These are phyloP conservation scores for Denticeps clupeoides DNA, from an alignment of 2,797 vertebrate genomes.

Conservation along the genomic window DNA sequence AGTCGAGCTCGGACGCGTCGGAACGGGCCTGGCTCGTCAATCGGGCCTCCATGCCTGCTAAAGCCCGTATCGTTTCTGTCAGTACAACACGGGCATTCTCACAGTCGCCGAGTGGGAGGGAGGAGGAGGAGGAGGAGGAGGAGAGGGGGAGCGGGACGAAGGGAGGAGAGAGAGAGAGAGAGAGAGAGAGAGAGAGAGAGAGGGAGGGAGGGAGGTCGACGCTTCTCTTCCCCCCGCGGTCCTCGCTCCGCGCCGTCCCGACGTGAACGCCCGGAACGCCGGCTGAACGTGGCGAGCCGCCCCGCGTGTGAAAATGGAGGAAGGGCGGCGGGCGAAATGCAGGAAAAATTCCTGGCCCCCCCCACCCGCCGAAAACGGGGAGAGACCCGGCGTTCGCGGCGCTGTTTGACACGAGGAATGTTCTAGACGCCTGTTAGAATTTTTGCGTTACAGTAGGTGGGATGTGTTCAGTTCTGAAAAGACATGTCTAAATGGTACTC, in stretches of 20 bases:
- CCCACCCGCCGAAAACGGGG: no score
- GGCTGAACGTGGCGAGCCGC: no score
- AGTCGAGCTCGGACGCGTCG: constrained; percentile 58
- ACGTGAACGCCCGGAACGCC: no score
- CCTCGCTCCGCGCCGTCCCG: no score
- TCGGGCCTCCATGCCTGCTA: constrained; percentile 74
- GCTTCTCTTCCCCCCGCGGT: no score
- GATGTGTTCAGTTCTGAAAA: no score
- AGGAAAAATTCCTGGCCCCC: no score
- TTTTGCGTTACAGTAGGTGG: no score
- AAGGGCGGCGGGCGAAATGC: no score
- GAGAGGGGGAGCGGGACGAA: constrained; percentile 25
- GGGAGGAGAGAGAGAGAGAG: constrained; percentile 10
- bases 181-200: not conserved
- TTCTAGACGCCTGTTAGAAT: constrained; percentile 19
- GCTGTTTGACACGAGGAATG: constrained; percentile 20
- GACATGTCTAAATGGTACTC: no score
- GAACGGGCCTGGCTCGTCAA: constrained; percentile 59
- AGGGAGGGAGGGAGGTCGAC: not conserved
- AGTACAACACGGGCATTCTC: constrained; percentile 67
- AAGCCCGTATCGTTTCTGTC: constrained; percentile 69
- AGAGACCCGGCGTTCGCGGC: constrained; percentile 31
- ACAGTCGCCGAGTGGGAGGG: constrained; percentile 35
- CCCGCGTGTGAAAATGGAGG: no score
- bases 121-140: constrained; percentile 27